phyloP scores from a whole-genome alignment of 2,888 invertebrate species.

The Hypercompe scribonia region DNA sequence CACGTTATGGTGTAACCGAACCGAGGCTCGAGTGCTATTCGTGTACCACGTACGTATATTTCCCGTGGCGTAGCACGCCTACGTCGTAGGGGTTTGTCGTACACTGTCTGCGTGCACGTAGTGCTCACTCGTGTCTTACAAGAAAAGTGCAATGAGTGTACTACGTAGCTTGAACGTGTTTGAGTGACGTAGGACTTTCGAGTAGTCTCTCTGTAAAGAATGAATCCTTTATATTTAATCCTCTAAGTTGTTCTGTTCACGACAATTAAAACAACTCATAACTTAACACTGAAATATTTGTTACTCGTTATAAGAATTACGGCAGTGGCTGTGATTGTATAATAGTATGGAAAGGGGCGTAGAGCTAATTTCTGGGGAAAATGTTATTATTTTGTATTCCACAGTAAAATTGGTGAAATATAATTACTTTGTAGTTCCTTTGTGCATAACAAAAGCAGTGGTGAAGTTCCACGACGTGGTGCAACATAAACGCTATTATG shows the following conservation, averaged over 20 bases:
- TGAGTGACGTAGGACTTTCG: constrained; percentile 16
- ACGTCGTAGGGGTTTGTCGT: constrained; percentile 17
- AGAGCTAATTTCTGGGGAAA: background rate
- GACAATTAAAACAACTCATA: constrained; percentile 7
- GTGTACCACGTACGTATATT: constrained; percentile 1
- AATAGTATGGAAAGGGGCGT: background rate
- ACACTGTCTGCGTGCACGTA: constrained; percentile 11
- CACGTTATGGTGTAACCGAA: constrained; percentile 1
- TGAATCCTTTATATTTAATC: background rate
- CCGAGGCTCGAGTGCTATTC: background rate
- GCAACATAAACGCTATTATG: background rate
- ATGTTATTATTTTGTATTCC: background rate
- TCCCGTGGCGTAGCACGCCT: constrained; percentile 16
- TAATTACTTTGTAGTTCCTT: background rate
- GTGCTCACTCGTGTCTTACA: constrained; percentile 1
- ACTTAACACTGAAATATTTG: background rate
- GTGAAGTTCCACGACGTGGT: background rate
- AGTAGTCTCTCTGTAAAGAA: constrained; percentile 2
- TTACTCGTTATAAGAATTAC: background rate
- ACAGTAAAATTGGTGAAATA: background rate
- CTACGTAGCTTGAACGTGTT: constrained; percentile 14
- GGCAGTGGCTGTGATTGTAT: background rate
- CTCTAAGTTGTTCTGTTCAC: background rate
- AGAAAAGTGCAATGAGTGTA: constrained; percentile 6
- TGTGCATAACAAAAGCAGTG: background rate